phyloP scores from a whole-genome alignment of 2,797 vertebrate species.

The Chelon labrosus region DNA sequence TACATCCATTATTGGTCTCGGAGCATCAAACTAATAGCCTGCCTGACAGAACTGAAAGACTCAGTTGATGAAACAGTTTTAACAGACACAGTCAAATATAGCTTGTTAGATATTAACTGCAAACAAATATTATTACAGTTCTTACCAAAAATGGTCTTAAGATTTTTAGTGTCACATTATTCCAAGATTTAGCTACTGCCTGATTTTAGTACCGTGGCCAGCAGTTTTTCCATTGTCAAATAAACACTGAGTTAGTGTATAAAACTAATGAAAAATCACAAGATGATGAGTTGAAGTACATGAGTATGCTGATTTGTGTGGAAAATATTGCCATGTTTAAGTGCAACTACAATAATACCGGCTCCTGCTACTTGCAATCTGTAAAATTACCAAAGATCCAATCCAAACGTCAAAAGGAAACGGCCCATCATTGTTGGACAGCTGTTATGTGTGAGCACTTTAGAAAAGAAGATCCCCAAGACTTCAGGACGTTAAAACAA shows the following conservation, averaged over 20 bases:
- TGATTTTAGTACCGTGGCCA: neutral
- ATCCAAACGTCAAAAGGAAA: no score
- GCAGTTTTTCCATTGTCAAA: neutral
- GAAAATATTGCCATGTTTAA: no score
- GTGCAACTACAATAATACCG: no score
- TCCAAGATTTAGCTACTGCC: neutral
- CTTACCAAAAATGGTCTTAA: neutral
- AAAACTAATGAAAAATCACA: neutral
- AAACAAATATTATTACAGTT: neutral
- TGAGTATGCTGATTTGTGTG: no score
- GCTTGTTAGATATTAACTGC: neutral
- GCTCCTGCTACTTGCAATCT: no score
- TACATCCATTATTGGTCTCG: slow-evolving; percentile 37
- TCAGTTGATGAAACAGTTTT: slow-evolving; percentile 15
- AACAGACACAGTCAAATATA: neutral
- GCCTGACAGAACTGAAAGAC: slow-evolving; percentile 19
- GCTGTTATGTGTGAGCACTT: no score
- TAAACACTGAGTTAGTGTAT: neutral
- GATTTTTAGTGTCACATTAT: neutral
- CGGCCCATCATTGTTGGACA: no score
- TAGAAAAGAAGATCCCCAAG: no score
- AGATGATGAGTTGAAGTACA: no score
- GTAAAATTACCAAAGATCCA: no score
- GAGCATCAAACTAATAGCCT: slow-evolving; percentile 20
- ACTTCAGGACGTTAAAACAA: no score